Evolutionary conservation across 2,888 invertebrate genomes (phyloP).

Genomic region (Coremacera marginata): DNA sequence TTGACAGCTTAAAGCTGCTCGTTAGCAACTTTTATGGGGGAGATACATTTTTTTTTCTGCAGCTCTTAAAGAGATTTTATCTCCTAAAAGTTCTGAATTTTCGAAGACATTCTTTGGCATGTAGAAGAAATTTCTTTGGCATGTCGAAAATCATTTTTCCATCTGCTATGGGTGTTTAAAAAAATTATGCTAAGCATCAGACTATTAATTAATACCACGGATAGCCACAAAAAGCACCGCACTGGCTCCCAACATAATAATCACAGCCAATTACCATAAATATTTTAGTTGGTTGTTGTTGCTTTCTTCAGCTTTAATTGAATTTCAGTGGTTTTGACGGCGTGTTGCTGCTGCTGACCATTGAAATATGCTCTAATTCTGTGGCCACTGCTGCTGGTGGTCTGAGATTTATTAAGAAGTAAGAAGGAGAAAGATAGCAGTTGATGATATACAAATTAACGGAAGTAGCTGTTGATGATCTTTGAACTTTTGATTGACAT

Average conservation of each 20-base stretch:
- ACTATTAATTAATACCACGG: no score
- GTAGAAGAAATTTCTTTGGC: background rate
- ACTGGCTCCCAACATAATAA: no score
- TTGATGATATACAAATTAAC: background rate
- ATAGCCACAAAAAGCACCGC: no score
- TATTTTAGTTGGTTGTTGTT: no score
- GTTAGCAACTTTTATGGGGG: background rate
- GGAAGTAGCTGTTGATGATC: conserved; percentile 4
- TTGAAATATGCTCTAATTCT: conserved; percentile 50
- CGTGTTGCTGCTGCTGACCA: conserved; percentile 34
- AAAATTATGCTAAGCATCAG: no score
- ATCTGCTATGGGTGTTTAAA: no score
- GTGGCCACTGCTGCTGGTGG: conserved; percentile 2
- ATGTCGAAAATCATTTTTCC: background rate
- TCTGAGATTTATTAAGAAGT: conserved; percentile 8
- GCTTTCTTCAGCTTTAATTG: no score
- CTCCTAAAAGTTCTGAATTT: background rate
- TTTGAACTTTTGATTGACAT: background rate
- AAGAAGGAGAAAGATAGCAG: background rate
- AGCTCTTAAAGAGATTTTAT: no score
- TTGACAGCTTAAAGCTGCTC: conserved; percentile 25
- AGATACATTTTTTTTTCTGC: no score
- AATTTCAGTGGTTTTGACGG: no score
- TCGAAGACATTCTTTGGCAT: background rate
- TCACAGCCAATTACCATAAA: no score